Conservation (phyloP, 2,797 vertebrate genomes). For the Pseudotriccus pelzelni region DNA sequence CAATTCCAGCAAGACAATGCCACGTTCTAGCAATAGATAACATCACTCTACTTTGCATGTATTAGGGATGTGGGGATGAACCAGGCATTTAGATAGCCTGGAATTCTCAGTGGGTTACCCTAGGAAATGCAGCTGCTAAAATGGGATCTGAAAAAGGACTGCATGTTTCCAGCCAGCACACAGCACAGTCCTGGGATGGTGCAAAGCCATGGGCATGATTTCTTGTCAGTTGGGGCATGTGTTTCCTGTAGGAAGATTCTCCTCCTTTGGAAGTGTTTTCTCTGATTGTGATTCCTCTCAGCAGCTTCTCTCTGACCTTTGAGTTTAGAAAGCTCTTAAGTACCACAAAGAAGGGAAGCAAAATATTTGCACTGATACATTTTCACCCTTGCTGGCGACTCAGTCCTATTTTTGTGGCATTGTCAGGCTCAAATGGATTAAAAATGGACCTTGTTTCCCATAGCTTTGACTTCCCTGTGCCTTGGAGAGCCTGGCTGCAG, state of each 20-base stretch:
- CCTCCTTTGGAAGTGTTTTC: slow-evolving; percentile 21
- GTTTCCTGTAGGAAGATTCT: neutral
- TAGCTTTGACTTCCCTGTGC: neutral
- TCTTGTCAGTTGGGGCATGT: slow-evolving; percentile 6
- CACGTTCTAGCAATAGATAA: neutral
- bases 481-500: neutral
- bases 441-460: neutral
- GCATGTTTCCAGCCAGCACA: neutral
- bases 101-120: neutral
- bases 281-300: slow-evolving; percentile 42
- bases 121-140: neutral
- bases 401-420: neutral
- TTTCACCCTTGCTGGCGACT: neutral
- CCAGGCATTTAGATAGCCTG: neutral
- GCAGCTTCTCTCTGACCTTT: slow-evolving; percentile 46
- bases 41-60: neutral
- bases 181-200: neutral
- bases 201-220: neutral
- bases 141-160: neutral
- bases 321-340: slow-evolving; percentile 44
- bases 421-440: neutral
- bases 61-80: neutral
- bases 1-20: neutral
- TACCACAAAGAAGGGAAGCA: slow-evolving; percentile 21
- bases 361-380: slow-evolving; percentile 34